These are phyloP conservation scores for Siphamia tubifer DNA, from an alignment of 2,113 vertebrate genomes.

Conservation along the genomic window DNA sequence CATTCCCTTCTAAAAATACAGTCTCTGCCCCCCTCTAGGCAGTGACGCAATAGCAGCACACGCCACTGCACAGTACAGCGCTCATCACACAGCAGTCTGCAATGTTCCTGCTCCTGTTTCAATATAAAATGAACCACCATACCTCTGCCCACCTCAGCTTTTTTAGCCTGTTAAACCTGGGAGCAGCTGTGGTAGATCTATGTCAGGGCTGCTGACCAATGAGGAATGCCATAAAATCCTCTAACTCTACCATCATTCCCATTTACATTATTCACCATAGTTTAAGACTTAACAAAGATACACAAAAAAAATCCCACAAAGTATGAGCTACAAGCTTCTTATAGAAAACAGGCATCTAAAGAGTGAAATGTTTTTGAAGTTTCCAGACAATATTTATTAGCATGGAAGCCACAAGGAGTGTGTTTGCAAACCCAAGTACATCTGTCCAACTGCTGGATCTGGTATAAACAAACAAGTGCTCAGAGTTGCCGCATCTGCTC, in stretches of 20 bases:
- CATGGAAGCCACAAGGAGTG: not conserved
- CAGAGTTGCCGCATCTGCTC: slow-evolving; percentile 21
- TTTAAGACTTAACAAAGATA: not conserved
- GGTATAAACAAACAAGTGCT: not conserved
- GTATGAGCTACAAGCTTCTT: not conserved
- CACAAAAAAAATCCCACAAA: no score
- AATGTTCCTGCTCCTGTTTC: slow-evolving; percentile 20
- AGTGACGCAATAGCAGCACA: slow-evolving; percentile 67
- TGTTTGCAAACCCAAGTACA: not conserved
- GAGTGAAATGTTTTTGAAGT: not conserved
- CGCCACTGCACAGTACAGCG: slow-evolving; percentile 28
- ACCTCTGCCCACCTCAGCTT: not conserved
- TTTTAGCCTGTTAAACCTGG: not conserved
- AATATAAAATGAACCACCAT: slow-evolving; percentile 10
- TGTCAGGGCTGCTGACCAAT: not conserved
- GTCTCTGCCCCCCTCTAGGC: slow-evolving; percentile 39
- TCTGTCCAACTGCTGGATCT: not conserved
- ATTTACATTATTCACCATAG: no score
- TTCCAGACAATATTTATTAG: not conserved
- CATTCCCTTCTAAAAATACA: slow-evolving; percentile 74
- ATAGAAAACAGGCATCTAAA: not conserved
- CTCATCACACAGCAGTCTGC: slow-evolving; percentile 42
- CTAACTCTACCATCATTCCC: no score
- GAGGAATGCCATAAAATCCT: not conserved
- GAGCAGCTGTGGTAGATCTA: not conserved